A percentile compares a stretch with the other conserved stretches of the same genome.
phyloP scores from a whole-genome alignment of 2,888 invertebrate species.

The Dorcus parallelipipedus region DNA sequence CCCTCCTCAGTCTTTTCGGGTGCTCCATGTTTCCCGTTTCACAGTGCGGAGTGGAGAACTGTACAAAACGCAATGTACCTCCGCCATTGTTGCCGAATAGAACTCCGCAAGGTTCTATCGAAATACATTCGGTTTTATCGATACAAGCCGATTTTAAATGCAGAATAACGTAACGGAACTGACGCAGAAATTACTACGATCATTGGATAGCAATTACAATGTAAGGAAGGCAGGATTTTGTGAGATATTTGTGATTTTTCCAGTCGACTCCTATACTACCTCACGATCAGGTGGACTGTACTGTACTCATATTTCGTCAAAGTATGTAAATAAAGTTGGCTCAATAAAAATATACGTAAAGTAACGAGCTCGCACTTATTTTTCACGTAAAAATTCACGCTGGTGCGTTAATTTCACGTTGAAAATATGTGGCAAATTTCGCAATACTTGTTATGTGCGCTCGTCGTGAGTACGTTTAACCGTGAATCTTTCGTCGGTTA shows the following conservation, averaged over 20 bases:
- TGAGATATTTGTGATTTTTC: conserved; percentile 34
- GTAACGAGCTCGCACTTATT: neutral
- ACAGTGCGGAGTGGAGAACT: conserved; percentile 49
- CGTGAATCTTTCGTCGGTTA: too few relatives aligned
- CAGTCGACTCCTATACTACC: conserved; percentile 24
- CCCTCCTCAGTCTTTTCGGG: conserved; percentile 51
- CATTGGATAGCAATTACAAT: conserved; percentile 96
- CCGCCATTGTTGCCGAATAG: conserved; percentile 51
- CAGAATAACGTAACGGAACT: conserved; percentile 83
- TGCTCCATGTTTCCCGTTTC: conserved; percentile 50
- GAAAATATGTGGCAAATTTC: conserved; percentile 8
- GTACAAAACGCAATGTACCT: conserved; percentile 52
- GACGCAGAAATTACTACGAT: conserved; percentile 93
- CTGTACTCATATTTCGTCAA: conserved; percentile 34
- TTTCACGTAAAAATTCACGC: neutral
- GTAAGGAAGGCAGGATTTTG: conserved; percentile 65
- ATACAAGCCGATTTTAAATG: conserved; percentile 63
- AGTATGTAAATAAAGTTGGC: conserved; percentile 30
- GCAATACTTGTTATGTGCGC: conserved; percentile 9
- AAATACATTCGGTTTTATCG: conserved; percentile 50
- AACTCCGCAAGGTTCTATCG: conserved; percentile 48
- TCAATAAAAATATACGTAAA: neutral
- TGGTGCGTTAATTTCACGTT: neutral
- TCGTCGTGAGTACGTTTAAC: too few relatives aligned
- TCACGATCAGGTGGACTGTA: conserved; percentile 42